Base-by-base conservation (phyloP, 2,888 invertebrate species). In the Aporophyla lueneburgensis region DNA sequence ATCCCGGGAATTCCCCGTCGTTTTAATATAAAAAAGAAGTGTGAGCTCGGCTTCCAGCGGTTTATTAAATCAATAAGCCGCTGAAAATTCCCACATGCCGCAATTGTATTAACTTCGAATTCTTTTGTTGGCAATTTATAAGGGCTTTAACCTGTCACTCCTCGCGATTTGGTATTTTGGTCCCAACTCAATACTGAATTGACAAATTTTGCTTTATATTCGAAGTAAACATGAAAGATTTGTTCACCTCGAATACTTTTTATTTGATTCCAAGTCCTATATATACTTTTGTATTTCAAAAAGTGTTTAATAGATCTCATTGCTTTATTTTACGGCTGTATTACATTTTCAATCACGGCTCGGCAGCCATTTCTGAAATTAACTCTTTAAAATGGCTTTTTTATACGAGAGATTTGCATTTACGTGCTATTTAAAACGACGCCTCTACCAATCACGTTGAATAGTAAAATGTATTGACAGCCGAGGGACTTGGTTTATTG, bases 321-420 rank as follows among this genome's bases (percentile, higher is more conserved):
- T 54, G 66, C 33, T 78, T 70, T 71, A 78, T 79, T 73, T 73
- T 59, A 71, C 33, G 21, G 6, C 46, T 58, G 63, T 40, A 65
- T 33, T 71, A 63, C 51, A 58, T 71, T 81, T 79, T 74, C 84
- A 71, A 84, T 81, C 54, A 72, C 65, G 33, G 19, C n/a, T 27
- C 19, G 27, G 59, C 56, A 49, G 46, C 56, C 67, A 71, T 81
- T 76, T 84, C 81, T 58, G 71, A 51, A 80, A 84, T 82, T 62
- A 80, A 80, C 68, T 80, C 69, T 81, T 84, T 84, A 81, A 80
- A 84, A 73, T 59, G 66, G 27, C 40, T 71, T 67, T 84, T 79
- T 78, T 78, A 51, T 66, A 19, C 40, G 27, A 5, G 53, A 70
- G 59, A 70, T 70, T n/a, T 67, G 66, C 43, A 12, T 74, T 79